Evolutionary conservation across 2,888 invertebrate species (phyloP), one percentile per base, ranked within the genome.

Genomic region (Xiphydria camelus): DNA sequence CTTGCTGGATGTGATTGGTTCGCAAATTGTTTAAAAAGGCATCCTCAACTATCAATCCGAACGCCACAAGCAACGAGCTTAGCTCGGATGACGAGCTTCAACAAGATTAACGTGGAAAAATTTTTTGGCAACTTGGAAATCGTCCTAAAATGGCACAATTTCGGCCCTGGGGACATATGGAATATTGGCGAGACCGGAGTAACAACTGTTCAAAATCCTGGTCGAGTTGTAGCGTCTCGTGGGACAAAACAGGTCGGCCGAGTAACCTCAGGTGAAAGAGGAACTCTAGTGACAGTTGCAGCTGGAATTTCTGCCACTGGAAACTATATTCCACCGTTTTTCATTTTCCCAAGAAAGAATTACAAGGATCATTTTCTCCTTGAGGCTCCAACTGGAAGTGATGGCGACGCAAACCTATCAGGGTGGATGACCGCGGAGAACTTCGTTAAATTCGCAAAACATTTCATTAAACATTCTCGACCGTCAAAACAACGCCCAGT

Each of bases 171-270:
- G 6, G 47, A 57, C 9, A 60, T 65, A 7, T 68, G 50, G 35
- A 71, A 68, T 48, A 39, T 62, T 19, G 66, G 66, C 44, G 64
- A 69, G 47, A 66, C 59, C 7, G 68, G 64, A 2, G 37, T 66
- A 1, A 66, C 65, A 6, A 70, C 66, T 5, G 68, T 70, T 1
- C 62, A 67, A 31, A 57, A 50, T 29, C 66, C 69, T n/a, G 36
- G 50, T 18, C 53, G 49, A 45, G 52, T 75, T n/a, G 34, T 73
- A 37, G 70, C 67, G 6, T 49, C 46, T 29, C 59, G 56, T 47
- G 70, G 68, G 7, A 31, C 41, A 3, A 64, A 61, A 39, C 65
- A 71, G 46, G 53, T 73, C 9, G 66, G 66, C 7, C 33, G 50
- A 6, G 29, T 62, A 6, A 65, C 62, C 9, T 67, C 63, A 9